Conservation (phyloP, 2,113 vertebrate genomes). For the Pseudopodoces humilis region DNA sequence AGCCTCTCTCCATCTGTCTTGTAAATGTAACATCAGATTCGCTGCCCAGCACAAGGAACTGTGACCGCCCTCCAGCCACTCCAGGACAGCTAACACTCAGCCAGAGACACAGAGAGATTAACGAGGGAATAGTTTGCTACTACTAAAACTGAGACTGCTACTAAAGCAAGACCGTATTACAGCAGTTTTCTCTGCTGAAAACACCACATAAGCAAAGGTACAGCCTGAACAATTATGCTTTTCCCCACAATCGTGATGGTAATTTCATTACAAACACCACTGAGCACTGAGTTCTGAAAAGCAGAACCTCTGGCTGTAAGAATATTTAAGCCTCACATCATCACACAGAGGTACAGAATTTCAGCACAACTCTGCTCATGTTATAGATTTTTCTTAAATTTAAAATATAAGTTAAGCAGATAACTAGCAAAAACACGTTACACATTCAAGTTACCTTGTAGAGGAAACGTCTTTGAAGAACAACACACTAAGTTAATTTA, state of each 20-base stretch:
- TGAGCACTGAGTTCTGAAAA: accelerated
- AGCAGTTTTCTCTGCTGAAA: background rate
- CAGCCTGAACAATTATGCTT: background rate
- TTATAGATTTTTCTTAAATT: accelerated
- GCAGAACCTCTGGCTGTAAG: background rate
- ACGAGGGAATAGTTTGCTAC: accelerated
- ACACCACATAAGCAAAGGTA: accelerated
- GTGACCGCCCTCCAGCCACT: background rate
- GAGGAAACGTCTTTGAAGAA: background rate
- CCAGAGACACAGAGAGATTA: background rate
- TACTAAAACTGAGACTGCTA: background rate
- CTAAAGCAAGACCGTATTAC: too few relatives aligned
- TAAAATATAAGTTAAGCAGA: accelerated
- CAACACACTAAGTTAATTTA: background rate
- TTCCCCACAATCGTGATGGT: background rate
- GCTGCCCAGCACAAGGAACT: background rate
- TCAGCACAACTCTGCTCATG: background rate
- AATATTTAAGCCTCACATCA: background rate
- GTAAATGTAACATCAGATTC: accelerated
- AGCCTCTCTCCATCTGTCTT: background rate
- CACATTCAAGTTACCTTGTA: background rate
- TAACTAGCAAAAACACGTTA: accelerated
- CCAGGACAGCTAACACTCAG: background rate
- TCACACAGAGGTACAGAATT: background rate
- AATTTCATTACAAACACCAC: background rate